phyloP scores from a whole-genome alignment of 2,888 invertebrate genomes.

The Tetanocera ferruginea region DNA sequence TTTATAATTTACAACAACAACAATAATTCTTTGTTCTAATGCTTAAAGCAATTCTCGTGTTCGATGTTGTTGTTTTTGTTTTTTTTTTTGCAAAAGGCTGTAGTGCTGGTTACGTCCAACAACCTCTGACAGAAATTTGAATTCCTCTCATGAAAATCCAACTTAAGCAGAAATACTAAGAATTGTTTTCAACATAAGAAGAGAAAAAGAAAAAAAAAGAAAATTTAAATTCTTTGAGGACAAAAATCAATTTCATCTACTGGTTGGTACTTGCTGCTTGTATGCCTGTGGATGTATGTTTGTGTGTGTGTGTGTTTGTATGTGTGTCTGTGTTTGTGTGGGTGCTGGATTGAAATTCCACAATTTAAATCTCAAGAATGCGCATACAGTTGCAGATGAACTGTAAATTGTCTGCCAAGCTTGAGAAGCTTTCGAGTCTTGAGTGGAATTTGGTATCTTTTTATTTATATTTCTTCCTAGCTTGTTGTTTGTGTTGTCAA shows the following conservation, averaged over 20 bases:
- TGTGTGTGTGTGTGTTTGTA: neutral
- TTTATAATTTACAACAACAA: no score
- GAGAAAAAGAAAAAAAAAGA: no score
- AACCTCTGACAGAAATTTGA: no score
- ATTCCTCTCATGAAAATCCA: no score
- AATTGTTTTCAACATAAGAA: no score
- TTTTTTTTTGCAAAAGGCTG: no score
- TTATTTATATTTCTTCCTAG: neutral
- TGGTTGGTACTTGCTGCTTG: neutral
- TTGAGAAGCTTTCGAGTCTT: neutral
- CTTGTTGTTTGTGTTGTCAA: slow-evolving; percentile 1
- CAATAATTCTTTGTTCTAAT: no score
- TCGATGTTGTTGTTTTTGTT: no score
- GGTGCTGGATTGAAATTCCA: slow-evolving; percentile 11
- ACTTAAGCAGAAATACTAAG: no score
- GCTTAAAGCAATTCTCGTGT: no score
- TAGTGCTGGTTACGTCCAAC: no score
- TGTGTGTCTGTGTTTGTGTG: neutral
- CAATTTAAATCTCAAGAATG: slow-evolving; percentile 20
- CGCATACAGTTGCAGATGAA: slow-evolving; percentile 12
- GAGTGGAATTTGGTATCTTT: slow-evolving; percentile 4
- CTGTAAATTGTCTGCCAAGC: slow-evolving; percentile 2
- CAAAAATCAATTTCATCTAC: neutral
- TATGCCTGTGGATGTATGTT: neutral
- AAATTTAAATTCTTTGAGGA: no score